Base-by-base conservation (phyloP, 1,140 invertebrate species). In the Apis florea region DNA sequence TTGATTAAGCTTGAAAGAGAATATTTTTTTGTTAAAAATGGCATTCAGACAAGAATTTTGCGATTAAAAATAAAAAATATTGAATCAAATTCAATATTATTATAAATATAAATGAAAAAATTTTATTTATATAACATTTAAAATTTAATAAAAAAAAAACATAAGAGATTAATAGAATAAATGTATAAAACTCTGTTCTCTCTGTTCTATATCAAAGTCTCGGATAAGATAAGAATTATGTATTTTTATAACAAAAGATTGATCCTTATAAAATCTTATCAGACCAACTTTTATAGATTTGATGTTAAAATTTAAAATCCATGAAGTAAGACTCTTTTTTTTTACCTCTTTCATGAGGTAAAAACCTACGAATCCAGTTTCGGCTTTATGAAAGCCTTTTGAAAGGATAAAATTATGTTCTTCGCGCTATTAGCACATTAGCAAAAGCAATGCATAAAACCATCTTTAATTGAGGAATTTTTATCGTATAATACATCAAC, bases 301-400 rank as follows among this genome's bases (percentile, higher is more conserved):
- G 3, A 51, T 51, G 13, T 47, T 58, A 72, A 58, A 72, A 58
- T 56, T 58, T 21, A 72, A 40, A 58, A 74, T 74, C n/a, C 40
- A 24, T n/a, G 8, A 24, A 21, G 13, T 49, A 49, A 47, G 10
- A 58, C 26, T 19, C 31, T 58, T 58, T 47, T 15, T 58, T 58
- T 47, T 17, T 21, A 61, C 17, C n/a, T 19, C 31, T 40, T 40
- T 40, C 5, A n/a, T 26, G 26, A 74, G 6, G 5, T 51, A 73
- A 47, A 73, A 47, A 24, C 68, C 31, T 24, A 15, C 54, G 1
- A 47, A n/a, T 21, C 19, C 19, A 54, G 19, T 58, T 56, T 56
- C 70, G 54, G 54, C 54, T 47, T 61, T 26, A 59, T 24, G 71
- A 61, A 59, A 73, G 31, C 31, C 21, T 56, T 73, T 58, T 10